A percentile compares a stretch with the other conserved stretches of the same genome.
Conservation (phyloP, 2,797 vertebrate species). For the Allochrocebus solatus region DNA sequence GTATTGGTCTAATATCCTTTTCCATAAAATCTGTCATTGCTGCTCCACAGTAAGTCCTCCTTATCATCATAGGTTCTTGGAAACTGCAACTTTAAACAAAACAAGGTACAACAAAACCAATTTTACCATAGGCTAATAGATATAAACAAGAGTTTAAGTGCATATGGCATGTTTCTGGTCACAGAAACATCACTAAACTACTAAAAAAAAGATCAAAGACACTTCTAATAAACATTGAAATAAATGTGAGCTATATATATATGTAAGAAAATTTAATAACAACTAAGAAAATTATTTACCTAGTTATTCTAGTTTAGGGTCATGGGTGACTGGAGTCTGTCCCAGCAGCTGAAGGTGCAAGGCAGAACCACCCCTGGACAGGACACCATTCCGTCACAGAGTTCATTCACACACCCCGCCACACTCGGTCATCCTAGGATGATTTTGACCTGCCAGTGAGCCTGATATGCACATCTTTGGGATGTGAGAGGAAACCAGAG, state of each 20-base stretch:
- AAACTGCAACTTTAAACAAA: neutral
- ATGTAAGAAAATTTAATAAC: neutral
- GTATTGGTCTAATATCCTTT: neutral
- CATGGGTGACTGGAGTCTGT: neutral
- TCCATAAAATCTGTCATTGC: slow-evolving; percentile 17
- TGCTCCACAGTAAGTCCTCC: neutral
- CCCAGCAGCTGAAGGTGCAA: neutral
- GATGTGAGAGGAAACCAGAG: neutral
- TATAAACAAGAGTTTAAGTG: neutral
- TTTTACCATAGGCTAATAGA: neutral
- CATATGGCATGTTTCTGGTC: neutral
- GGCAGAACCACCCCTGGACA: neutral
- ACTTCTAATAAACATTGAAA: neutral
- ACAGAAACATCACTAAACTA: neutral
- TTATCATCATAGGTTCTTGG: neutral
- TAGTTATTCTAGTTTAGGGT: neutral
- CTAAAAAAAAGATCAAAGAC: neutral
- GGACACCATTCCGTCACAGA: neutral
- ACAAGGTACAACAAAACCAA: neutral
- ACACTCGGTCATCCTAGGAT: neutral
- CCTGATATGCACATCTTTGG: neutral
- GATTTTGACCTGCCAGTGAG: no score
- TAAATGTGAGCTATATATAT: neutral
- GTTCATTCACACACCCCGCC: neutral
- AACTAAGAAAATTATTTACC: neutral